Conservation (phyloP, 1,140 invertebrate species). For the Oppia nitens region DNA sequence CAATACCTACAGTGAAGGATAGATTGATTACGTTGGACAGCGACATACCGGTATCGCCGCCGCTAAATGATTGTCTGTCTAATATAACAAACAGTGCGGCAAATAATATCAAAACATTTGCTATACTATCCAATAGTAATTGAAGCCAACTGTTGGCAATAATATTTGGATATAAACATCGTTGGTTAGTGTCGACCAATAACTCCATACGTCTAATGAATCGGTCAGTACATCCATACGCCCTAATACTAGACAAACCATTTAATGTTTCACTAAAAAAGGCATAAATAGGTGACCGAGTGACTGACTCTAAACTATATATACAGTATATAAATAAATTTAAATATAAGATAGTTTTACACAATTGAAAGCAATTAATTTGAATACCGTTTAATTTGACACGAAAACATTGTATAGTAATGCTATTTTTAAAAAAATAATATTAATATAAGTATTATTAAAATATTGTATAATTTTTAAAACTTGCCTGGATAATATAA, state of each 20-base stretch:
- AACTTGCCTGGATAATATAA: too few relatives aligned
- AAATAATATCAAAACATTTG: conserved; percentile 50
- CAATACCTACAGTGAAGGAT: conserved; percentile 38
- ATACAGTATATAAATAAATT: too few relatives aligned
- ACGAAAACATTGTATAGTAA: too few relatives aligned
- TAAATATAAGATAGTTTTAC: too few relatives aligned
- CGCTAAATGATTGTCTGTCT: conserved; percentile 31
- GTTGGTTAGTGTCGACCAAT: conserved; percentile 36
- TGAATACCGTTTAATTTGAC: too few relatives aligned
- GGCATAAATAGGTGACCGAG: conserved; percentile 93
- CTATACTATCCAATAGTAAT: conserved; percentile 35
- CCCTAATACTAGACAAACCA: conserved; percentile 35
- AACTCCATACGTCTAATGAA: conserved; percentile 27
- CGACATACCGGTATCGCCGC: not conserved
- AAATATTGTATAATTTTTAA: too few relatives aligned
- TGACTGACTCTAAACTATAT: conserved; percentile 85
- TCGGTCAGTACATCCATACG: conserved; percentile 27
- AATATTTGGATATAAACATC: conserved; percentile 31
- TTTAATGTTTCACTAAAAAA: conserved; percentile 90
- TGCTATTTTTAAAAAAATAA: too few relatives aligned
- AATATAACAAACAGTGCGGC: conserved; percentile 76
- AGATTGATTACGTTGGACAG: conserved; percentile 23
- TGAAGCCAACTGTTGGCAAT: conserved; percentile 31
- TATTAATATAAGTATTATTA: too few relatives aligned
- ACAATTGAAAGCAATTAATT: too few relatives aligned